A percentile compares a stretch with the other conserved stretches of the same genome.
These are phyloP conservation scores for Nematolebias whitei DNA, from an alignment of 2,113 vertebrate species.

Conservation along the genomic window DNA sequence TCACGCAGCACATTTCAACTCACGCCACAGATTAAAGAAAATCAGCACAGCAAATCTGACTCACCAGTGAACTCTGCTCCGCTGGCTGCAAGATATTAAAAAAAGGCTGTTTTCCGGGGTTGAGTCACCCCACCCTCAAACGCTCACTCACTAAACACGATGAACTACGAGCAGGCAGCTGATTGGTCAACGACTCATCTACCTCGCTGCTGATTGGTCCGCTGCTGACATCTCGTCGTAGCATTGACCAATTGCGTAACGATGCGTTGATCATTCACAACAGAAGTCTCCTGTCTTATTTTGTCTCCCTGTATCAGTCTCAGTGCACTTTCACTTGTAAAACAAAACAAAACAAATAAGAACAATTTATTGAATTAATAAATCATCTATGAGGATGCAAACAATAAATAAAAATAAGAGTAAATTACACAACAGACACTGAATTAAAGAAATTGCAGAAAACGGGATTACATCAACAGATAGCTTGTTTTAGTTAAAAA, in stretches of 20 bases:
- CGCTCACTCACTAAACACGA: constrained; percentile 29
- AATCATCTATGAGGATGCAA: not conserved
- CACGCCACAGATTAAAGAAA: not conserved
- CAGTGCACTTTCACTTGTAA: constrained; percentile 12
- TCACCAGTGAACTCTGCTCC: constrained; percentile 70
- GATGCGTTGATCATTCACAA: constrained; percentile 66
- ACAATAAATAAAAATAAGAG: not conserved
- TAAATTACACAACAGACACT: not conserved
- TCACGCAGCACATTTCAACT: not conserved
- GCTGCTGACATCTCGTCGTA: constrained; percentile 14
- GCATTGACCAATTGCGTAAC: constrained; percentile 48
- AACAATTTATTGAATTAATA: too few relatives aligned
- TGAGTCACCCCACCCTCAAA: constrained; percentile 76
- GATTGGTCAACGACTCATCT: constrained; percentile 50
- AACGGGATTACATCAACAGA: too few relatives aligned
- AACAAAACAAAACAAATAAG: not conserved
- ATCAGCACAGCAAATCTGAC: constrained; percentile 32
- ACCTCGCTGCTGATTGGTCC: constrained; percentile 39
- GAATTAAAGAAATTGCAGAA: not conserved
- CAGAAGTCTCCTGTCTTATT: constrained; percentile 12
- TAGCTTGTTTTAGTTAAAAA: too few relatives aligned
- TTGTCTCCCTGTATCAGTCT: constrained; percentile 5
- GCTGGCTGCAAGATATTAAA: constrained; percentile 59
- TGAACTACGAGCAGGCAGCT: not conserved
- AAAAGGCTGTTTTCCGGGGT: constrained; percentile 63